Evolutionary conservation across 2,797 vertebrate genomes (phyloP).

Genomic region (Acrossocheilus fasciatus): DNA sequence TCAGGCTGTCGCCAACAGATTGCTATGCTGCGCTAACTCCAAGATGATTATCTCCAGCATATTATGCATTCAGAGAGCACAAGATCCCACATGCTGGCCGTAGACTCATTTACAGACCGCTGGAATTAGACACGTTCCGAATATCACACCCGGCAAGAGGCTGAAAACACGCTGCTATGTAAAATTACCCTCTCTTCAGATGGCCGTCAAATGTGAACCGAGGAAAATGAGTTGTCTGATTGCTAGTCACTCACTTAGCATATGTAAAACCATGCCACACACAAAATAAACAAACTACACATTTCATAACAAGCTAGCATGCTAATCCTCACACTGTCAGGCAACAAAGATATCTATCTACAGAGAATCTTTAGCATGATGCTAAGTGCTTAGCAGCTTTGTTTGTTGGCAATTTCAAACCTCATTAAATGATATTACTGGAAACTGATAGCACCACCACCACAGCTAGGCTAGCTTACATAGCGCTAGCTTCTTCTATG

Average conservation of each 20-base stretch:
- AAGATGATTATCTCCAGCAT: conserved; percentile 23
- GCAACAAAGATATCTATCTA: conserved; percentile 10
- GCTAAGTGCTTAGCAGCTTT: background rate
- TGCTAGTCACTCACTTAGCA: conserved; percentile 5
- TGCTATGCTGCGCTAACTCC: conserved; percentile 14
- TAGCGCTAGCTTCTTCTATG: background rate
- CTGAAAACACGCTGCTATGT: conserved; percentile 9
- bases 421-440: conserved; percentile 3
- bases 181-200: conserved; percentile 9
- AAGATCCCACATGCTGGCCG: conserved; percentile 33
- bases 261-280: background rate
- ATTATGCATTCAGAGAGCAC: conserved; percentile 21
- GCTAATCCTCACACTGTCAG: background rate
- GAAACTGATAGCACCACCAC: background rate
- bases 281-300: background rate
- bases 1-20: conserved; percentile 9
- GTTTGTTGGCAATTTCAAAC: background rate
- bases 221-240: conserved; percentile 17
- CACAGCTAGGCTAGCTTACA: background rate
- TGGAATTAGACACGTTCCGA: conserved; percentile 41
- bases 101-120: conserved; percentile 38
- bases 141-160: conserved; percentile 34
- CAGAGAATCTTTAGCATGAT: conserved; percentile 1
- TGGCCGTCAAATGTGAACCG: background rate
- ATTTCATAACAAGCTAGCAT: background rate